Evolutionary conservation across 2,888 invertebrate species (phyloP).

Genomic region (Ditula angustiorana): DNA sequence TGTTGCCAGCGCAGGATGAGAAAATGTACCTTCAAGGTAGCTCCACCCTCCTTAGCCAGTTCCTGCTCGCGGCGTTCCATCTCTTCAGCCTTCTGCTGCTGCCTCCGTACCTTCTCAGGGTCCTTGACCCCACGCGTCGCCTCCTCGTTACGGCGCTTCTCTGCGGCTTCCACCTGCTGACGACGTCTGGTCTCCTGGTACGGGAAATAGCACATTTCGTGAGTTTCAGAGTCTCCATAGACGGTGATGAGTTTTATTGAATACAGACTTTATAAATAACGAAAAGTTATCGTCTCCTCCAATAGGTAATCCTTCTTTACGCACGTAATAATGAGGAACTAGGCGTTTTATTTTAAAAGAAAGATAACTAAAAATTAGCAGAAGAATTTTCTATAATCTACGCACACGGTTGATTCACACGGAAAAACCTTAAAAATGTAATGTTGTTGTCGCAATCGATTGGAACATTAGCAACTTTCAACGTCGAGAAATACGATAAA

Average conservation of each 20-base stretch:
- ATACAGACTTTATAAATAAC: no score
- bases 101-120: slow-evolving; percentile 84
- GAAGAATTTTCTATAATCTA: no score
- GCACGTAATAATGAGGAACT: no score
- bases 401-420: not conserved
- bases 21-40: slow-evolving; percentile 68
- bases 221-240: no score
- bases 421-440: not conserved
- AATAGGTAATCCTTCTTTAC: no score
- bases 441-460: slow-evolving; percentile 35
- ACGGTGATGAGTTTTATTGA: no score
- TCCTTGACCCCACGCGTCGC: slow-evolving; percentile 88
- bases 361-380: not conserved
- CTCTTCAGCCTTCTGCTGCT: slow-evolving; percentile 85
- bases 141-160: slow-evolving; percentile 86
- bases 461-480: slow-evolving; percentile 14
- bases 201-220: not conserved
- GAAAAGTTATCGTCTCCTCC: no score
- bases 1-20: no score
- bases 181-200: slow-evolving; percentile 87
- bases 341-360: not conserved
- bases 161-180: slow-evolving; percentile 89
- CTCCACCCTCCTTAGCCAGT: slow-evolving; percentile 70
- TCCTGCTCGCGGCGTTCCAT: slow-evolving; percentile 85
- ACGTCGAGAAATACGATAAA: slow-evolving; percentile 13